Base-by-base conservation (phyloP, 1,140 invertebrate genomes). In the Drosophila littoralis region DNA sequence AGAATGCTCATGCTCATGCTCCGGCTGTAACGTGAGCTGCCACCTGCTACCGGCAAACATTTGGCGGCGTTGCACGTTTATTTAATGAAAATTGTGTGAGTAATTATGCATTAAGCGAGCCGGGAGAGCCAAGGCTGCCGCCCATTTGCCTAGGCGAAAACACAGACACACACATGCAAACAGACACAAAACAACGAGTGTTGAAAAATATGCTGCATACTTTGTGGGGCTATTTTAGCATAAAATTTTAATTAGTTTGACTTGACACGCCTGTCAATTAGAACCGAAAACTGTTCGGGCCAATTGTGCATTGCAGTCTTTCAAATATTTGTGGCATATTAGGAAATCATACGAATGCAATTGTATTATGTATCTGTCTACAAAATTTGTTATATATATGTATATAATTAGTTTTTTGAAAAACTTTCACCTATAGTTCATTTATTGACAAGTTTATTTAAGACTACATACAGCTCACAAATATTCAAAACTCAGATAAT, bases 41-140 rank as follows among this genome's bases (percentile, higher is more conserved):
- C 70, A 75, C 57, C 75, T 79, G 60, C 70, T 66, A 57, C 70
- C 82, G 75, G 74, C 84, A 79, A 88, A 80, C 84, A 88, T 80
- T 89, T 71, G 77, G 73, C 66, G 59, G 33, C 84, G 77, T 77
- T 88, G 50, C 71, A 69, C 65, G 71, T 69, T 74, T 79, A 82
- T 86, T 86, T 86, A 85, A 86, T 86, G 83, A 88, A 86, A 86
- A 88, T 81, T 86, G 83, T 89, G 83, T 86, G 83, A 88, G 83
- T 86, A 86, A 86, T 86, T 86, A 88, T 88, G 84, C 83, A 88
- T 88, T 88, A 88, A 88, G 69, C 80, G 45, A 70, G 80, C 46
- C 74, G 68, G 48, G 12, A 67, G 15, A 38, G 43, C 45, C 35
- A 15, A 52, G 36, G 43, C 32, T 13, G 71, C 70, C 69, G 72